Evolutionary conservation across 2,888 invertebrate species (phyloP).

Genomic region (Lepidocyrtinus sp.): DNA sequence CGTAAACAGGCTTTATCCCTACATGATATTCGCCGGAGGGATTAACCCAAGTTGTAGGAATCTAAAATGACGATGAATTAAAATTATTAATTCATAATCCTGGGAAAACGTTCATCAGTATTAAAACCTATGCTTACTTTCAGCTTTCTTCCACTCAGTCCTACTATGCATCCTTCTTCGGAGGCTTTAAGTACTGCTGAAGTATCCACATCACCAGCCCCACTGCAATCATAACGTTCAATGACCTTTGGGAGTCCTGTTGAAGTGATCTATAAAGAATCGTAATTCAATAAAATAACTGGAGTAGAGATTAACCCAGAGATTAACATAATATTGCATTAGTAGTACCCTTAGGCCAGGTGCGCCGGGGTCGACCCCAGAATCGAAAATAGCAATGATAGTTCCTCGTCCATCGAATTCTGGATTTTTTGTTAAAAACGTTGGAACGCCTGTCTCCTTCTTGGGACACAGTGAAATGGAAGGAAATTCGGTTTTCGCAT

Average conservation of each 20-base stretch:
- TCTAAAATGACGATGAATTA: constrained; percentile 76
- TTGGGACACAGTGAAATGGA: constrained; percentile 91
- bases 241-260: constrained; percentile 94
- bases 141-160: constrained; percentile 89
- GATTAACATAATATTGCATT: too few species aligned
- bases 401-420: constrained; percentile 92
- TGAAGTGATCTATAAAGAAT: constrained; percentile 81
- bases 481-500: constrained; percentile 77
- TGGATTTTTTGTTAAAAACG: constrained; percentile 86
- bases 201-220: constrained; percentile 97
- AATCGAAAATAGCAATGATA: constrained; percentile 96
- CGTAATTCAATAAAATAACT: constrained; percentile 17
- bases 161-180: constrained; percentile 81
- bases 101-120: background rate
- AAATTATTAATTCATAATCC: constrained; percentile 43
- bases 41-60: constrained; percentile 86
- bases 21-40: constrained; percentile 88
- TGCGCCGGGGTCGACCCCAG: constrained; percentile 97
- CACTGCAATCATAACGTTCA: constrained; percentile 95
- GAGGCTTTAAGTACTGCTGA: constrained; percentile 80
- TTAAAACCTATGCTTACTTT: constrained; percentile 80
- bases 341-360: constrained; percentile 87
- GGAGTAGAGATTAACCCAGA: background rate
- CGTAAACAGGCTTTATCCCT: constrained; percentile 88
- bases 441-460: constrained; percentile 91